Percentiles rank a stretch among this genome's conserved stretches.
Evolutionary conservation across 2,888 invertebrate species (phyloP).

Genomic region (Laothoe populi): DNA sequence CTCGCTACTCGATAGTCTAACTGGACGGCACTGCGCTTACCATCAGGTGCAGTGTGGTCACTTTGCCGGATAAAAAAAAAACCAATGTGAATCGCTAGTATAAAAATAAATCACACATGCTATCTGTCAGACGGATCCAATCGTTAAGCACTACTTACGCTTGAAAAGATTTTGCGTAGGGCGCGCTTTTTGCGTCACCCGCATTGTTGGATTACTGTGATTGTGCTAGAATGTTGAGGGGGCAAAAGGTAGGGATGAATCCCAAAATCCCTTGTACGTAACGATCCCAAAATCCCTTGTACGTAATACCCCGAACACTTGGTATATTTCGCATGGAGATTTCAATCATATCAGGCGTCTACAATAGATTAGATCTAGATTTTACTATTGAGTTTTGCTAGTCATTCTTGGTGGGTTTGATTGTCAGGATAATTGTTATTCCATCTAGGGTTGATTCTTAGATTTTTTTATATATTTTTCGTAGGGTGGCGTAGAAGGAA

Average conservation of each 20-base stretch:
- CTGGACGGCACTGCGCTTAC: too few relatives aligned
- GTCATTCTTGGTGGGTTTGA: not conserved
- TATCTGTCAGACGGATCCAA: too few relatives aligned
- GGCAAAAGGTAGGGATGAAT: not conserved
- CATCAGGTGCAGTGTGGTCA: too few relatives aligned
- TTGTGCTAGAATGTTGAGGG: not conserved
- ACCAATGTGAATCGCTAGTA: too few relatives aligned
- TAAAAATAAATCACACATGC: too few relatives aligned
- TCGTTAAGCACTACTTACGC: not conserved
- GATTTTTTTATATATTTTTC: not conserved
- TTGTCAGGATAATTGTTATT: not conserved
- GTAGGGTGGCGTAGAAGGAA: too few relatives aligned
- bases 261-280: not conserved
- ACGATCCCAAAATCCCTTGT: too few relatives aligned
- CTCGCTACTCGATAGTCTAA: too few relatives aligned
- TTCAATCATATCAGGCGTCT: not conserved
- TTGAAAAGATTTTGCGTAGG: not conserved
- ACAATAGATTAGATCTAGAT: not conserved
- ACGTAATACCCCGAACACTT: not conserved
- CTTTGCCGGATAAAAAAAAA: too few relatives aligned
- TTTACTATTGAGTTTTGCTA: not conserved
- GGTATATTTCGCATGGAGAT: not conserved
- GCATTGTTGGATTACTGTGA: slow-evolving; percentile 12
- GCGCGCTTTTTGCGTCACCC: not conserved
- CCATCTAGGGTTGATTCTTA: not conserved